phyloP scores from a whole-genome alignment of 2,797 vertebrate species.

The Microctenopoma stevenorrisi region DNA sequence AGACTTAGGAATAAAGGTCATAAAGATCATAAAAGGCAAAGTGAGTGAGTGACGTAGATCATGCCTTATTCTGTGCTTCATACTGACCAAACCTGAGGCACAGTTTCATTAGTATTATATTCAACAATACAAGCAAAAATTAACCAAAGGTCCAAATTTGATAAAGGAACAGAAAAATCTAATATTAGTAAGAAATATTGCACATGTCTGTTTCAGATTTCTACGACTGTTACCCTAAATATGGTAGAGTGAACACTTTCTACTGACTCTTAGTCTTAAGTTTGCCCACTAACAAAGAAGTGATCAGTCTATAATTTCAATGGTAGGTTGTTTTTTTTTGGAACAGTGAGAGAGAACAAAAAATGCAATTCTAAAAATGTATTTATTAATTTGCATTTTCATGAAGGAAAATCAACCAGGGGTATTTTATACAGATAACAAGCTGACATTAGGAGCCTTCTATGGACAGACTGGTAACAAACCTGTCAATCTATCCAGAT shows the following conservation, averaged over 20 bases:
- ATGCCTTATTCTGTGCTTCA: slow-evolving; percentile 9
- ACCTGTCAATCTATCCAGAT: too few relatives aligned
- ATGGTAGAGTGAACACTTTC: slow-evolving; percentile 56
- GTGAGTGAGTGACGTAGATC: background rate
- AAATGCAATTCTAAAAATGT: too few relatives aligned
- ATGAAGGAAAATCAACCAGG: too few relatives aligned
- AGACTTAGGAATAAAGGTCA: background rate
- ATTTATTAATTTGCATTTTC: too few relatives aligned
- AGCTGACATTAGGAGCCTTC: too few relatives aligned
- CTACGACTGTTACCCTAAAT: slow-evolving; percentile 49
- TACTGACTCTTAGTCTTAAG: slow-evolving; percentile 60
- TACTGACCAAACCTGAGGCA: slow-evolving; percentile 29
- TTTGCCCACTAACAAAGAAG: too few relatives aligned
- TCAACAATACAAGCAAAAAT: slow-evolving; percentile 6
- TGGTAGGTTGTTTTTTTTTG: too few relatives aligned
- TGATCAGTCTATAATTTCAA: too few relatives aligned
- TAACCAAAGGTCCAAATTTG: slow-evolving; percentile 41
- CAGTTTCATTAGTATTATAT: slow-evolving; percentile 22
- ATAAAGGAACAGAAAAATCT: background rate
- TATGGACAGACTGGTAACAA: too few relatives aligned
- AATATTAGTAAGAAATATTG: slow-evolving; percentile 14
- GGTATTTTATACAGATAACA: too few relatives aligned
- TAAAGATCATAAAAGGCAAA: slow-evolving; percentile 16
- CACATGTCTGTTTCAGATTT: slow-evolving; percentile 33
- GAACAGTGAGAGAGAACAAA: too few relatives aligned